These are phyloP conservation scores for Lithophane leautieri DNA, from an alignment of 2,888 invertebrate species.

Conservation along the genomic window DNA sequence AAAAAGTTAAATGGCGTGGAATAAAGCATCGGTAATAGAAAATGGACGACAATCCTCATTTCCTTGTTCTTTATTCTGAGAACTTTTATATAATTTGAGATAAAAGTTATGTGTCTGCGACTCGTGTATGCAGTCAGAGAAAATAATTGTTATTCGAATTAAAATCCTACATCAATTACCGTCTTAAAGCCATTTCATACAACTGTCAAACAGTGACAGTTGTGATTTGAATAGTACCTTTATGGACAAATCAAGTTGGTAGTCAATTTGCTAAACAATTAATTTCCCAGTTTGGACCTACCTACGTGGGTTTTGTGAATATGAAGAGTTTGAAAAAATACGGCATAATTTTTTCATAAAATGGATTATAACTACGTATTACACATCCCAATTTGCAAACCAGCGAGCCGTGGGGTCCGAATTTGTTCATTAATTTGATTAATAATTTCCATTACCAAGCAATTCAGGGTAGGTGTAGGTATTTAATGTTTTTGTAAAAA, in stretches of 20 bases:
- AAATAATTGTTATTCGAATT: neutral
- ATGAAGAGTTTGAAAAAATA: constrained; percentile 1
- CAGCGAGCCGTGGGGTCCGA: constrained; percentile 16
- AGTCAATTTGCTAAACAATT: neutral
- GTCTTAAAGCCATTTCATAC: no score
- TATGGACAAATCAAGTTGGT: no score
- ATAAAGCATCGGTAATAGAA: constrained; percentile 85
- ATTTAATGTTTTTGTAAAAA: neutral
- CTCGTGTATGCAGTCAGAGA: neutral
- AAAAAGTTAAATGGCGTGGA: constrained; percentile 86
- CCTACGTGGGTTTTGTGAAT: neutral
- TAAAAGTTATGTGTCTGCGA: constrained; percentile 50
- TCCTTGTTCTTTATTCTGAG: constrained; percentile 79
- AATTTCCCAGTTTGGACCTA: no score
- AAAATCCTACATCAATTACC: no score
- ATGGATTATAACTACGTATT: constrained; percentile 8
- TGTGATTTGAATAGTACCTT: no score
- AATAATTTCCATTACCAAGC: constrained; percentile 23
- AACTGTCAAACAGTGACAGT: no score
- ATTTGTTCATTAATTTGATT: constrained; percentile 40
- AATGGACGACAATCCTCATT: constrained; percentile 86
- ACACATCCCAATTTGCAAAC: constrained; percentile 38
- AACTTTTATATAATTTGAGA: constrained; percentile 45
- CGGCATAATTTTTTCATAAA: constrained; percentile 11
- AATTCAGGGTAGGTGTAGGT: neutral